A percentile compares a stretch with the other conserved stretches of the same genome.
Evolutionary conservation across 2,888 invertebrate species (phyloP).

Genomic region (Brachypalpus laphriformis): DNA sequence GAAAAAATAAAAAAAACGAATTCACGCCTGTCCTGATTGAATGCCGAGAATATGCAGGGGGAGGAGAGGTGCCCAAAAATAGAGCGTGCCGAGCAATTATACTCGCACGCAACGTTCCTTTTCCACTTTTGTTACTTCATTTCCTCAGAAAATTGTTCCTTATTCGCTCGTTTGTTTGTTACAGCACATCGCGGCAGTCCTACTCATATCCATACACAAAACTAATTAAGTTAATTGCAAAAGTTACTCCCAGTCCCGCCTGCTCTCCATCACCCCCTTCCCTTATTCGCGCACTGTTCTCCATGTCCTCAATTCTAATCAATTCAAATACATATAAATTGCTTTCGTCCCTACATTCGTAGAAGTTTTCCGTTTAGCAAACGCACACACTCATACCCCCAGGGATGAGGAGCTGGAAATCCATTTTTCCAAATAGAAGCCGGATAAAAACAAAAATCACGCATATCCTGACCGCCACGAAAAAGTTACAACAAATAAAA

Average conservation of each 20-base stretch:
- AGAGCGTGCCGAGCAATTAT: conserved; percentile 7
- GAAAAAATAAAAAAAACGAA: background rate
- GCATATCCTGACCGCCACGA: conserved; percentile 47
- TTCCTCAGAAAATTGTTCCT: conserved; percentile 36
- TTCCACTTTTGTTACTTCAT: conserved; percentile 5
- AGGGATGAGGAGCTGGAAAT: conserved; percentile 10
- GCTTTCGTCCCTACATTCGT: conserved; percentile 8
- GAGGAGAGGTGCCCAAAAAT: background rate
- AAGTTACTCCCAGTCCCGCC: conserved; percentile 44
- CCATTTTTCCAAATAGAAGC: conserved; percentile 31
- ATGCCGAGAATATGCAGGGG: background rate
- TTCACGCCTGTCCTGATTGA: conserved; percentile 16
- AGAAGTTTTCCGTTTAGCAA: background rate
- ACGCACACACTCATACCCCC: background rate
- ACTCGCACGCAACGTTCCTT: conserved; percentile 9
- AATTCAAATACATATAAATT: conserved; percentile 45
- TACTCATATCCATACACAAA: conserved; percentile 32
- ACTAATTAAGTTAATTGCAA: conserved; percentile 71
- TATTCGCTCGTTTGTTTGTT: conserved; percentile 33
- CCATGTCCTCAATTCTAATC: conserved; percentile 62
- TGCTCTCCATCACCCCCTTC: background rate
- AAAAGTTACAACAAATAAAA: background rate
- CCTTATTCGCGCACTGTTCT: background rate
- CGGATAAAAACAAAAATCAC: conserved; percentile 54
- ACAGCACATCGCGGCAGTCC: conserved; percentile 1